These are phyloP conservation scores for Mustelus asterias DNA, from an alignment of 2,113 vertebrate species.

Conservation along the genomic window DNA sequence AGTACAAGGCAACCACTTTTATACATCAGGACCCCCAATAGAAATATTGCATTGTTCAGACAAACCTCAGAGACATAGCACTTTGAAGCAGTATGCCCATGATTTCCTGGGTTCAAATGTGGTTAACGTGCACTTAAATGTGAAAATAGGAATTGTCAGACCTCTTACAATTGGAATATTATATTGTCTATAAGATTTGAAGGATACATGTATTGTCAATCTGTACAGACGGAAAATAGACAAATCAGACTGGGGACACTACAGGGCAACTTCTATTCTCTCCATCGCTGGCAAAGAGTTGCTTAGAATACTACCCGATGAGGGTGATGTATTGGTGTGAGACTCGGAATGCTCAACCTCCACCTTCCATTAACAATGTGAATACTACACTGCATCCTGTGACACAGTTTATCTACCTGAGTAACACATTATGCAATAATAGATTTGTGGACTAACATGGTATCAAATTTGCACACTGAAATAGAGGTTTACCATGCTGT, in stretches of 20 bases:
- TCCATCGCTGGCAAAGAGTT: background rate
- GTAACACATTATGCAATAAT: background rate
- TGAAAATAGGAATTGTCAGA: background rate
- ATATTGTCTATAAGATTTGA: background rate
- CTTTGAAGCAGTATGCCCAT: background rate
- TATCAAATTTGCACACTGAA: background rate
- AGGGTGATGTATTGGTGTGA: background rate
- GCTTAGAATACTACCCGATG: background rate
- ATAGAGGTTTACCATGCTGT: background rate
- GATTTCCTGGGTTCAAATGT: background rate
- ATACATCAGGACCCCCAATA: background rate
- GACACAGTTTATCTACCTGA: background rate
- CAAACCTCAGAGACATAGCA: background rate
- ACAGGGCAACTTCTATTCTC: background rate
- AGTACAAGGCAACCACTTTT: conserved; percentile 6
- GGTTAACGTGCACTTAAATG: background rate
- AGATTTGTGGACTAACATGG: background rate
- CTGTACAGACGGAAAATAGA: background rate
- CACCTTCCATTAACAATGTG: background rate
- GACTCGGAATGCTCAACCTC: background rate
- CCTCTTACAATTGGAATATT: background rate
- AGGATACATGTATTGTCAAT: background rate
- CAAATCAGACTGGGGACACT: background rate
- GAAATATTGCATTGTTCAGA: background rate
- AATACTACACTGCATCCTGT: background rate